phyloP scores from a whole-genome alignment of 2,113 vertebrate genomes.

The Opisthocomus hoazin region DNA sequence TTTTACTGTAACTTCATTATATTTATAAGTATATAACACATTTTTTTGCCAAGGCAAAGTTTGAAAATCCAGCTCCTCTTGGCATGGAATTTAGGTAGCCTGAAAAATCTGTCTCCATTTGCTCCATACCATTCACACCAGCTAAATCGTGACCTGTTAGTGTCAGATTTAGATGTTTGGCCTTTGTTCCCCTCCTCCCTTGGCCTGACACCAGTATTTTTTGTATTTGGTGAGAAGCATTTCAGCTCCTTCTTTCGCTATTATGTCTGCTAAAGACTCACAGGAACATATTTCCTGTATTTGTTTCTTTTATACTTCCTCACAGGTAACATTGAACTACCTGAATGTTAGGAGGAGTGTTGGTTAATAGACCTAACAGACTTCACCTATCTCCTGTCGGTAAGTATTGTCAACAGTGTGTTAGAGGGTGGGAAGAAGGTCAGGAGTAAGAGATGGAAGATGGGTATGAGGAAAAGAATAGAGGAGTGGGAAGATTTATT shows the following conservation, averaged over 20 bases:
- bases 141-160: not conserved
- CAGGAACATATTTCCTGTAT: not conserved
- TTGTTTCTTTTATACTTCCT: not conserved
- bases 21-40: not conserved
- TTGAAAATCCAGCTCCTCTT: not conserved
- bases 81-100: not conserved
- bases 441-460: not conserved
- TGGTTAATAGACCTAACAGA: not conserved
- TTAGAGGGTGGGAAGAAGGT: not conserved
- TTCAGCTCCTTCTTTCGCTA: not conserved
- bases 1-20: not conserved
- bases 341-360: no score
- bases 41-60: not conserved
- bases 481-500: not conserved
- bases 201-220: not conserved
- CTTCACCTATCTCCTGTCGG: not conserved
- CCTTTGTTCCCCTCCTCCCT: not conserved
- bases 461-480: not conserved
- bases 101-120: not conserved
- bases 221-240: not conserved
- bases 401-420: not conserved
- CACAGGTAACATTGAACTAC: accelerated
- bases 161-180: not conserved
- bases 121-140: not conserved
- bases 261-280: not conserved